Percentiles rank a stretch among this genome's conserved stretches.
These are phyloP conservation scores for Aporrectodea caliginosa DNA, from an alignment of 1,140 invertebrate genomes.

Conservation along the genomic window DNA sequence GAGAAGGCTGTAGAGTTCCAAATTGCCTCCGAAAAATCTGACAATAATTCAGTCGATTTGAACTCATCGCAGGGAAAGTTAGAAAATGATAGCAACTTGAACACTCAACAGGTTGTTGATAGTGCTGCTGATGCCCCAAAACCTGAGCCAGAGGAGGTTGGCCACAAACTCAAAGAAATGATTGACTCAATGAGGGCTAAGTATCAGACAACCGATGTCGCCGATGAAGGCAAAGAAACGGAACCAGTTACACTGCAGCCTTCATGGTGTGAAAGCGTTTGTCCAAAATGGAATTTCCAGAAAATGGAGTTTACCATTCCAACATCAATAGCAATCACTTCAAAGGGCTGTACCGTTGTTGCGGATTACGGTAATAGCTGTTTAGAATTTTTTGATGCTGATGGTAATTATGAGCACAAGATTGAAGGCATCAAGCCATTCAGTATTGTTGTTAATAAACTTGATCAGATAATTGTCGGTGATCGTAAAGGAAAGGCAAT, in stretches of 20 bases:
- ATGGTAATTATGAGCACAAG: not conserved
- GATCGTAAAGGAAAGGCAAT: slow-evolving; percentile 25
- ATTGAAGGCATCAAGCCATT: slow-evolving; percentile 31
- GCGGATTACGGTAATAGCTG: slow-evolving; percentile 26
- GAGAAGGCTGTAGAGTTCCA: not conserved
- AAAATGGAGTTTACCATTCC: slow-evolving; percentile 22
- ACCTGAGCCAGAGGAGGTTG: not conserved
- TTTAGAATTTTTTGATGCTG: slow-evolving; percentile 16
- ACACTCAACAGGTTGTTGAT: too few species aligned
- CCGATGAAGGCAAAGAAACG: not conserved
- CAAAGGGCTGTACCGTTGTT: slow-evolving; percentile 21
- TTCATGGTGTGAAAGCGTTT: not conserved
- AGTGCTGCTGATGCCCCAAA: not conserved
- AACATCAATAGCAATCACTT: slow-evolving; percentile 14
- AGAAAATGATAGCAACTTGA: too few species aligned
- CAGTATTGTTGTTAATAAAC: slow-evolving; percentile 6
- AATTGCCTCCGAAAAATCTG: not conserved
- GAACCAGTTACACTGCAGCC: not conserved
- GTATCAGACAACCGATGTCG: not conserved
- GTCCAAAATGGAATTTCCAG: not conserved
- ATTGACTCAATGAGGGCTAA: not conserved
- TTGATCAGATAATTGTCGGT: slow-evolving; percentile 15
- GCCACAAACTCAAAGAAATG: not conserved
- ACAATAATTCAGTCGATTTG: not conserved
- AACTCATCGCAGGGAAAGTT: not conserved